Evolutionary conservation across 2,888 invertebrate genomes (phyloP).

Genomic region (Camptogramma bilineatum): DNA sequence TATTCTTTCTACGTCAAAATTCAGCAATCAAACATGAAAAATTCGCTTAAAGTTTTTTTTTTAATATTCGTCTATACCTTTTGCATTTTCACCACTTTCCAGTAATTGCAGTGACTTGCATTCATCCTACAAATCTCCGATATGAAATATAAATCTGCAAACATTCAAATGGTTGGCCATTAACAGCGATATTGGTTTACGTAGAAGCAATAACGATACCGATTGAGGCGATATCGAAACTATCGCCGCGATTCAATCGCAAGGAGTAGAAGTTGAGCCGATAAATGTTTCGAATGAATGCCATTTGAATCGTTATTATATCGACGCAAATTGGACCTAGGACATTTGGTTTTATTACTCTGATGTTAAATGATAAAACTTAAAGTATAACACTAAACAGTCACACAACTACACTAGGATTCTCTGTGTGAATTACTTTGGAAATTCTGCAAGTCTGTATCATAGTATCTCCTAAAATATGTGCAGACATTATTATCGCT

Average conservation of each 20-base stretch:
- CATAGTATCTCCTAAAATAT: too few relatives aligned
- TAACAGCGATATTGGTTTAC: constrained; percentile 66
- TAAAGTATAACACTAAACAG: background rate
- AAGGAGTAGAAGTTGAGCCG: constrained; percentile 43
- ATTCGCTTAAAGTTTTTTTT: too few relatives aligned
- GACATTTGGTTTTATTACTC: constrained; percentile 11
- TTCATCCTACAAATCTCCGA: constrained; percentile 42
- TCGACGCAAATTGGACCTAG: constrained; percentile 16
- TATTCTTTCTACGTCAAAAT: too few relatives aligned
- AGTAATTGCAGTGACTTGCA: constrained; percentile 47
- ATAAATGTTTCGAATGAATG: constrained; percentile 48
- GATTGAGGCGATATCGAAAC: constrained; percentile 55
- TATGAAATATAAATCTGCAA: constrained; percentile 58
- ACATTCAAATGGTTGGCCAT: constrained; percentile 67
- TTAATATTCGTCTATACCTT: constrained; percentile 11
- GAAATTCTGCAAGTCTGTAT: background rate
- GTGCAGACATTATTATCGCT: too few relatives aligned
- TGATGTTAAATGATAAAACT: background rate
- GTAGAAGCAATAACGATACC: constrained; percentile 61
- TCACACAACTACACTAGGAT: background rate
- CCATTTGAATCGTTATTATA: constrained; percentile 53
- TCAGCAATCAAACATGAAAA: too few relatives aligned
- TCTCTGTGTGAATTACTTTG: background rate
- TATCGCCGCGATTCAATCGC: constrained; percentile 59
- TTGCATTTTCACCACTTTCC: constrained; percentile 36